Base-by-base conservation (phyloP, 2,797 vertebrate genomes). In the Coreius guichenoti region DNA sequence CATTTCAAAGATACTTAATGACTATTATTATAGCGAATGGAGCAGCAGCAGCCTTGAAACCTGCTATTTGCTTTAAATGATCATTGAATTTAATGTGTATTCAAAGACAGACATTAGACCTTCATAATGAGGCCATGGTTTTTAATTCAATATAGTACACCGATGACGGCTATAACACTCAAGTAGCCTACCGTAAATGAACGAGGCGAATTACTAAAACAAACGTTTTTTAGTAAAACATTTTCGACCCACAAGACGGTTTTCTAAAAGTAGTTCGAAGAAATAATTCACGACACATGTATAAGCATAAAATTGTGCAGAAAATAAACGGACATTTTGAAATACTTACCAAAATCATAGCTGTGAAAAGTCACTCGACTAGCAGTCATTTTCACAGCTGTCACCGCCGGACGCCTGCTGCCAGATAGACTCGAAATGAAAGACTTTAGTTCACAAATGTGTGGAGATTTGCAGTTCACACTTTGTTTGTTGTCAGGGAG, bases 331-430 rank as follows among this genome's bases (percentile, higher is more conserved):
- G 51, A 43, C 58, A 51, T 63, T 43, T 36, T n/a, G 14, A 51
- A 39, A 75, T 47, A n/a, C 81, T 43, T 19, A 2, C 9, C 2
- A 14, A 72, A 31, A 23, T 47, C 3, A 14, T 13, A 43, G 3
- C 56, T 51, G 58, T 54, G 73, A 51, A 68, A 17, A 26, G 21
- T 75, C 29, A 39, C 31, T 67, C 9, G 21, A 54, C 23, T 54
- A 29, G 31, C 61, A 69, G 82, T n/a, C 74, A 84, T 78, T 69
- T 84, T 79, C 65, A 84, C 49, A 79, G 83, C 65, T 36, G 51
- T 84, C 83, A 80, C 23, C 49, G 36, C 36, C 8, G n/a, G 47
- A 65, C 61, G 72, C 70, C 73, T 54, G 65, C 54, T 76, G 61
- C 73, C 80, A 82, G 39, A 86, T 19, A 39, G 0, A 63, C 61